Percentiles rank a stretch among this genome's conserved stretches.
Evolutionary conservation across 2,888 invertebrate species (phyloP).

Genomic region (Anodontia alba): DNA sequence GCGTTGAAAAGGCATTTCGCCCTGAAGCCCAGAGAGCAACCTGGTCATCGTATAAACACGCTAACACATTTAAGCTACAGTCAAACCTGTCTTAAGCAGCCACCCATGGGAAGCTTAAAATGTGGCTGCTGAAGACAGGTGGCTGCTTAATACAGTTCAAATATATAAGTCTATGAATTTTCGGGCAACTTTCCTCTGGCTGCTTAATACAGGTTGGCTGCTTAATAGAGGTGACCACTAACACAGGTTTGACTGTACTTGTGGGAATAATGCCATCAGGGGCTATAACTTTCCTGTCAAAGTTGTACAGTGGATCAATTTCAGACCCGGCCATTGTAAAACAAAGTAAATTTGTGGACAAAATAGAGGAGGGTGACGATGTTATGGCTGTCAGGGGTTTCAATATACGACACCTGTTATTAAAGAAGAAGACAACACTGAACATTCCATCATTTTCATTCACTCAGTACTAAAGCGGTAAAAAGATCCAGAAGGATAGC

Average conservation of each 20-base stretch:
- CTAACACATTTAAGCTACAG: conserved; percentile 13
- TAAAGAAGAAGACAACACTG: conserved; percentile 26
- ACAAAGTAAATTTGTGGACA: conserved; percentile 22
- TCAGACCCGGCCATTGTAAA: conserved; percentile 28
- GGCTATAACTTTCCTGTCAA: conserved; percentile 20
- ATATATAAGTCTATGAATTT: too few relatives aligned
- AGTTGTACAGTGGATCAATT: conserved; percentile 20
- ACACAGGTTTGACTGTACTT: too few relatives aligned
- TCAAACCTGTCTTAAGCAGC: too few relatives aligned
- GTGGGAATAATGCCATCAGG: conserved; percentile 1
- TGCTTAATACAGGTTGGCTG: too few relatives aligned
- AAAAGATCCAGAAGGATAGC: conserved; percentile 26
- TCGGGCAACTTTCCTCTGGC: too few relatives aligned
- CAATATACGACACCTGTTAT: conserved; percentile 26
- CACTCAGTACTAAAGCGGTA: conserved; percentile 24
- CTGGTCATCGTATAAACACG: conserved; percentile 27
- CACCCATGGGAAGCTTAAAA: too few relatives aligned
- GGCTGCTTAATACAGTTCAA: too few relatives aligned
- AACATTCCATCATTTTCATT: conserved; percentile 31
- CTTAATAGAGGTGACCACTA: too few relatives aligned
- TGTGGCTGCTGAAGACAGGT: too few relatives aligned
- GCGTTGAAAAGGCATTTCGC: conserved; percentile 6
- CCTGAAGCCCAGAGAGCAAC: conserved; percentile 14
- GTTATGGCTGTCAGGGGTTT: conserved; percentile 35
- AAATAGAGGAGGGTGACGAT: conserved; percentile 25